A percentile compares a stretch with the other conserved stretches of the same genome.
These are phyloP conservation scores for Euura lappo DNA, from an alignment of 1,140 invertebrate genomes.

Conservation along the genomic window DNA sequence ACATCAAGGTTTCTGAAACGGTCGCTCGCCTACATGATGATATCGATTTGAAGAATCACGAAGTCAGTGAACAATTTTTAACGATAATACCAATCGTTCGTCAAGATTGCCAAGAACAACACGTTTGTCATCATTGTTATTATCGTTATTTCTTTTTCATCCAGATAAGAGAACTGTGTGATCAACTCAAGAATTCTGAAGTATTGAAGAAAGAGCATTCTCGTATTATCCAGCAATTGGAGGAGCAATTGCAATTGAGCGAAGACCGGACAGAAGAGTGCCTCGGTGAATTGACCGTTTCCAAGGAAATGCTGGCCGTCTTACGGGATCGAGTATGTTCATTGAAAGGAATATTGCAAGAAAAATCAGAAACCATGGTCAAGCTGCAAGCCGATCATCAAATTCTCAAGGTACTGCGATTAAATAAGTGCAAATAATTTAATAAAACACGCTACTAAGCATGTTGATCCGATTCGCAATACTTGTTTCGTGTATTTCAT, in stretches of 20 bases:
- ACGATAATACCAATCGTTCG: no score
- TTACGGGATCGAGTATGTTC: conserved; percentile 34
- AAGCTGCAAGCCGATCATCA: conserved; percentile 47
- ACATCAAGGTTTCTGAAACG: conserved; percentile 23
- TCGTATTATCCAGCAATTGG: conserved; percentile 30
- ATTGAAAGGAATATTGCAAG: conserved; percentile 39
- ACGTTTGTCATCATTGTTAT: no score
- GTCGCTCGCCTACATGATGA: conserved; percentile 25
- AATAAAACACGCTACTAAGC: not conserved
- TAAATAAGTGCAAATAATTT: not conserved
- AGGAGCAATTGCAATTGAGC: conserved; percentile 30
- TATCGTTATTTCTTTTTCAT: not conserved
- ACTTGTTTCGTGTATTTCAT: conserved; percentile 10
- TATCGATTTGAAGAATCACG: conserved; percentile 25
- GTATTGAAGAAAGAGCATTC: conserved; percentile 25
- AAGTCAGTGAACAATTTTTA: conserved; percentile 12
- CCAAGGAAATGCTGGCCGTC: conserved; percentile 30
- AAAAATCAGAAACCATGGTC: conserved; percentile 38
- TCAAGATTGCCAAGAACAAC: no score
- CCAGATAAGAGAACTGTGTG: not conserved
- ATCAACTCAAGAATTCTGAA: conserved; percentile 20
- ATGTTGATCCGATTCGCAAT: not conserved
- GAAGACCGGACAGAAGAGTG: conserved; percentile 30
- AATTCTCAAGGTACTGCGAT: conserved; percentile 39
- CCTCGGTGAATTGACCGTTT: conserved; percentile 31